These are phyloP conservation scores for Trachymyrmex cornetzi DNA, from an alignment of 1,140 invertebrate species.

Conservation along the genomic window DNA sequence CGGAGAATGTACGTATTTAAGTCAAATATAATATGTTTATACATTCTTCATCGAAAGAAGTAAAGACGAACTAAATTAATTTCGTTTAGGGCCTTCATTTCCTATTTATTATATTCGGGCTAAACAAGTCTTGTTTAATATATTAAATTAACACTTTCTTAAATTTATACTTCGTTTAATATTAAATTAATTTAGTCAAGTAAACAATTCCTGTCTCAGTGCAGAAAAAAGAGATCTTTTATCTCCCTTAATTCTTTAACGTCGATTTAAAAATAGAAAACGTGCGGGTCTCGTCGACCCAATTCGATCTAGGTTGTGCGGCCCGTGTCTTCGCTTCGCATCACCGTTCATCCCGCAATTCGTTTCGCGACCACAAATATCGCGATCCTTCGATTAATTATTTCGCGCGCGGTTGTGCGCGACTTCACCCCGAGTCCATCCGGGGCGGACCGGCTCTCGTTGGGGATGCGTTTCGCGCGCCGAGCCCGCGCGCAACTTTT, in stretches of 20 bases:
- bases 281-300: slow-evolving; percentile 8
- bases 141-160: too few relatives aligned
- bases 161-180: too few relatives aligned
- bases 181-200: too few relatives aligned
- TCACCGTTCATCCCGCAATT: not conserved
- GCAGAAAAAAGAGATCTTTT: not conserved
- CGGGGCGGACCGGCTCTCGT: slow-evolving; percentile 1
- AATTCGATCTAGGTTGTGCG: not conserved
- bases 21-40: too few relatives aligned
- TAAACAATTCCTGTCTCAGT: too few relatives aligned
- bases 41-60: too few relatives aligned
- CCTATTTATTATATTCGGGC: too few relatives aligned
- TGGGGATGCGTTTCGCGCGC: not conserved
- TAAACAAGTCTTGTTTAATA: too few relatives aligned
- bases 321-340: not conserved
- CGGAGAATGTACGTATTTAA: too few relatives aligned
- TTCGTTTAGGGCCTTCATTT: too few relatives aligned
- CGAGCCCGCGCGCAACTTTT: slow-evolving; percentile 30
- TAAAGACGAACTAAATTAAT: too few relatives aligned
- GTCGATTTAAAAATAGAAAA: slow-evolving; percentile 7
- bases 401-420: slow-evolving; percentile 13
- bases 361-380: slow-evolving; percentile 19
- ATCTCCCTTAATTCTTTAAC: not conserved
- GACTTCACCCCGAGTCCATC: slow-evolving; percentile 10
- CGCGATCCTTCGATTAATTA: slow-evolving; percentile 31